Evolutionary conservation across 2,888 invertebrate species (phyloP).

Genomic region (Chaitophorus viminalis): DNA sequence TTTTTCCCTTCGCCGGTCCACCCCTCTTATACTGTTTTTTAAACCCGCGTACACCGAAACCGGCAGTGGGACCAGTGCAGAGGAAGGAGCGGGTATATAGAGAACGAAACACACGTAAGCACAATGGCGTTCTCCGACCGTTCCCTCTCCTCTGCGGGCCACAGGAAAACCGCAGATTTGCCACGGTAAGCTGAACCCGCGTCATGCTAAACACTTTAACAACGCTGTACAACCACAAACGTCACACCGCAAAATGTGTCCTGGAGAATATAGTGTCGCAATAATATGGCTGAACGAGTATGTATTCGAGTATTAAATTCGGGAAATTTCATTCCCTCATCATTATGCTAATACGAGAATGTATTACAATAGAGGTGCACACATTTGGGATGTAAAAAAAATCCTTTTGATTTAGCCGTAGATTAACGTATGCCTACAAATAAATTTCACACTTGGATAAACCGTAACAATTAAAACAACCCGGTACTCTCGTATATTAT

Average conservation of each 20-base stretch:
- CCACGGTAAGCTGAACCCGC: constrained; percentile 56
- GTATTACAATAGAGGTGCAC: not conserved
- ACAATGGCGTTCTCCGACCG: constrained; percentile 38
- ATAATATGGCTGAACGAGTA: constrained; percentile 53
- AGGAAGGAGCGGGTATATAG: not conserved
- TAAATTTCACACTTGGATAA: not conserved
- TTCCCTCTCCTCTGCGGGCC: not conserved
- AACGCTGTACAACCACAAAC: constrained; percentile 46
- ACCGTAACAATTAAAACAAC: not conserved
- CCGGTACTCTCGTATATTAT: not conserved
- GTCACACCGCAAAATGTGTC: constrained; percentile 56
- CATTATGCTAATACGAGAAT: not conserved
- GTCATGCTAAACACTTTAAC: constrained; percentile 60
- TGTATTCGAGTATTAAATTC: constrained; percentile 22
- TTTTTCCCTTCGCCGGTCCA: not conserved
- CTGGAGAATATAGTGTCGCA: constrained; percentile 24
- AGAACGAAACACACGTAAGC: constrained; percentile 20
- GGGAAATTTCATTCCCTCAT: not conserved
- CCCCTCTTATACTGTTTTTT: not conserved
- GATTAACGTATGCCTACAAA: not conserved
- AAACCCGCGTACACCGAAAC: not conserved
- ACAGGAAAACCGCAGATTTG: constrained; percentile 56
- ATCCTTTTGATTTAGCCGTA: not conserved
- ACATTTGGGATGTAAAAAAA: not conserved
- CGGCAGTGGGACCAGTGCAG: too few relatives aligned